Base-by-base conservation (phyloP, 2,888 invertebrate species). In the Hydriomena furcata region DNA sequence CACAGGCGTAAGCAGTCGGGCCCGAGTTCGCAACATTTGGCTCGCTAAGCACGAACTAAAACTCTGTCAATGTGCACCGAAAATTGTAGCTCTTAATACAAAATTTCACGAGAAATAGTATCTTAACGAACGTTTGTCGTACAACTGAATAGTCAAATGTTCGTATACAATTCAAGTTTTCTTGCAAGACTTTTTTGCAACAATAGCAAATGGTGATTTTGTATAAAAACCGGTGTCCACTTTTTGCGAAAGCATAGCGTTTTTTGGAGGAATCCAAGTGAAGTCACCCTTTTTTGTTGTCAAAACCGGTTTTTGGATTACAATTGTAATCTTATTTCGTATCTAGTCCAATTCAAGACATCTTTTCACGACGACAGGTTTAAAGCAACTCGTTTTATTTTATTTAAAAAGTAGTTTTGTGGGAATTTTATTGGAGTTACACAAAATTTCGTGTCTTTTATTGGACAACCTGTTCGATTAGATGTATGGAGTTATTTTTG, bases 1-100 rank as follows among this genome's bases (percentile, higher is more conserved):
- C 88, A 85, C 82, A 86, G 79, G 76, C 79, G 77, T 80, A 84
- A 86, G 84, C 82, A 84, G 78, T 71, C 68, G 68, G 58, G 63
- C 75, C 71, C 81, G 63, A 61, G 68, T 62, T 43, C 47, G 25
- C 54, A 83, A 86, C 85, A 70, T 79, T 84, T 67, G 68, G 75
- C 24, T 38, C 41, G 21, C 23, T 27, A 13, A 34, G 32, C 8
- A 11, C 35, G 13, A 30, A 44, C 17, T 34, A 27, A 40, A 34
- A 34, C 7, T 13, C 1, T 13, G 7, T n/a, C n/a, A n/a, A n/a
- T n/a, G 12, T 13, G 1, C 11, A 6, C 10, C 11, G 12, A 11
- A 6, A 30, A 10, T n/a, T n/a, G n/a, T n/a, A n/a, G n/a, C n/a
- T n/a, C n/a, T n/a, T n/a, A n/a, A n/a, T n/a, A n/a, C n/a, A n/a